Evolutionary conservation across 2,797 vertebrate genomes (phyloP).

Genomic region (Halcyon leucocephala): DNA sequence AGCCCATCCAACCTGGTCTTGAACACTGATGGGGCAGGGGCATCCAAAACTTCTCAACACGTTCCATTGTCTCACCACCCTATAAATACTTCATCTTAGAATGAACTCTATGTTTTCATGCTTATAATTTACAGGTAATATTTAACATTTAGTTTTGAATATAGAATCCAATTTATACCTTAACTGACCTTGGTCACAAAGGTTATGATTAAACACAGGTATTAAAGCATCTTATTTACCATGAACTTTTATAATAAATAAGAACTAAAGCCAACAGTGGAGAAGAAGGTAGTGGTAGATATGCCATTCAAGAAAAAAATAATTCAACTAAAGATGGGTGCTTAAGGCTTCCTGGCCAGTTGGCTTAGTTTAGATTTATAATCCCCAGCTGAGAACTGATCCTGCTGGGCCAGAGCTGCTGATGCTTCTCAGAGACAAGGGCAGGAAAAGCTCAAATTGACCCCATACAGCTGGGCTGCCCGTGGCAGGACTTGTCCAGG

Average conservation of each 20-base stretch:
- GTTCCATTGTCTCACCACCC: no score
- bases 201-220: background rate
- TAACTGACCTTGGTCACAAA: background rate
- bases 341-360: background rate
- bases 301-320: background rate
- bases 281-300: background rate
- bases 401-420: background rate
- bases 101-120: background rate
- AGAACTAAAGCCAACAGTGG: background rate
- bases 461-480: background rate
- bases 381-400: background rate
- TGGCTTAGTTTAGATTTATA: background rate
- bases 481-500: rapidly evolving
- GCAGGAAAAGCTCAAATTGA: background rate
- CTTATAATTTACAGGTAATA: background rate
- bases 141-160: background rate
- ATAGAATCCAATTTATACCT: background rate
- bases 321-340: background rate
- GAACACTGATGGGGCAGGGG: no score
- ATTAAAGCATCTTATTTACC: background rate
- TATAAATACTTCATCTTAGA: background rate
- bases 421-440: background rate
- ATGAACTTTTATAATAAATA: background rate
- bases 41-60: no score
- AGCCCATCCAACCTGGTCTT: no score